Evolutionary conservation across 2,113 vertebrate species (phyloP), one percentile per base, ranked within the genome.

Genomic region (Engraulis encrasicolus): DNA sequence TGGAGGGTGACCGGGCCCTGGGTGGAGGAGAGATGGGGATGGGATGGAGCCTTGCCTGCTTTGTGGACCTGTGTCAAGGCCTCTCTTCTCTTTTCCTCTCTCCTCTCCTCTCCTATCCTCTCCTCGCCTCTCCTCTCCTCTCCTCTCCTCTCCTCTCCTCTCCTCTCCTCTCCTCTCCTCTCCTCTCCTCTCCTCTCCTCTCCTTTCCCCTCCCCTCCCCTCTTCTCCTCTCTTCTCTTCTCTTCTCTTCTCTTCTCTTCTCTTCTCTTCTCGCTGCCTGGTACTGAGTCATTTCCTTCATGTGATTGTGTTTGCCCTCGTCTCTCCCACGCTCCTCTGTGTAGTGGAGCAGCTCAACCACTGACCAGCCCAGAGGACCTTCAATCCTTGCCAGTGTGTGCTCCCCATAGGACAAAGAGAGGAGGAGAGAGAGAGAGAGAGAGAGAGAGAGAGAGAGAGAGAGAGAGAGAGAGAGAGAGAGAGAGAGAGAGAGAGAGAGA

Each of bases 231-330:
- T n/a, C n/a, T n/a, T n/a, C n/a, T n/a, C n/a, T n/a, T n/a, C n/a
- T n/a, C n/a, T n/a, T n/a, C n/a, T n/a, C n/a, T n/a, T n/a, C n/a
- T n/a, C n/a, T n/a, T n/a, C n/a, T n/a, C n/a, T n/a, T n/a, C n/a
- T n/a, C n/a, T n/a, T n/a, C n/a, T n/a, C n/a, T 19, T 66, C 54
- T 82, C 54, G 19, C 31, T 48, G 50, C 31, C 20, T 58, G 50
- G 38, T 84, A 80, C 50, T 36, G 54, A 81, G 45, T 84, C 54
- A 84, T 66, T 84, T 84, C 79, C 27, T 80, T 37, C 34, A 9
- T 81, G 79, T 81, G 78, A 80, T 45, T 74, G 83, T 37, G 27
- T 50, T 80, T 38, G 77, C 31, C 27, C 81, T 38, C 40, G 0
- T 80, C 78, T 80, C 78, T 81, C 83, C 58, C 78, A 80, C 54